Evolutionary conservation across 1,140 invertebrate genomes (phyloP).

Genomic region (Drosophila leontia): DNA sequence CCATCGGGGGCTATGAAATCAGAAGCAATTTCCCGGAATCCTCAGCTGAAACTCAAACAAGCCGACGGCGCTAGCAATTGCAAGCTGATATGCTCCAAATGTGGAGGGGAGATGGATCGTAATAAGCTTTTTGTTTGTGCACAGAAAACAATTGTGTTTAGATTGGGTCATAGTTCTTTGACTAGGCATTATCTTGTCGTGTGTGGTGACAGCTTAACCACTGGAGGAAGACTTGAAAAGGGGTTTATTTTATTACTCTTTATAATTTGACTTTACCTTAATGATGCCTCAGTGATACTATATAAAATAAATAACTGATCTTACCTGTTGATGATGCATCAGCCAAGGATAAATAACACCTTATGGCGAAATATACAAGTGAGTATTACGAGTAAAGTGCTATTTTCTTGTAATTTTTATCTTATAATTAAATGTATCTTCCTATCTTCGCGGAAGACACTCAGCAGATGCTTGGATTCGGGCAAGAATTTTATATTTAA

Average conservation of each 20-base stretch:
- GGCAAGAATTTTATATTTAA: background rate
- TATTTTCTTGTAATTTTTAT: background rate
- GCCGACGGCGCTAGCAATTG: conserved; percentile 64
- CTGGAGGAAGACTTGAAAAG: too few species aligned
- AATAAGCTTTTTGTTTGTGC: conserved; percentile 3
- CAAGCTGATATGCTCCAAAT: conserved; percentile 26
- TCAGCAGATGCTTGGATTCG: background rate
- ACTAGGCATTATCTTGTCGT: background rate
- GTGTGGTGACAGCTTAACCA: background rate
- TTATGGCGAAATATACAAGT: background rate
- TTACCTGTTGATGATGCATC: conserved; percentile 8
- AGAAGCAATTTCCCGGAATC: conserved; percentile 67
- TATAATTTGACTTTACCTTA: background rate
- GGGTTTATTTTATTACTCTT: background rate
- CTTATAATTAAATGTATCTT: background rate
- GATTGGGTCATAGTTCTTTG: conserved; percentile 4
- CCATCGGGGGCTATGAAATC: conserved; percentile 64
- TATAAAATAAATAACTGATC: background rate
- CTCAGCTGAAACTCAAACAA: conserved; percentile 57
- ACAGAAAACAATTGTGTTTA: conserved; percentile 15
- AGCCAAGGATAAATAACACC: conserved; percentile 2
- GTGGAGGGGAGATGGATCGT: conserved; percentile 3
- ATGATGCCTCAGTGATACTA: background rate
- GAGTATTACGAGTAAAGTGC: background rate
- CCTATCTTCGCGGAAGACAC: too few species aligned